Evolutionary conservation across 2,888 invertebrate species (phyloP).

Genomic region (Eupsilia transversa): DNA sequence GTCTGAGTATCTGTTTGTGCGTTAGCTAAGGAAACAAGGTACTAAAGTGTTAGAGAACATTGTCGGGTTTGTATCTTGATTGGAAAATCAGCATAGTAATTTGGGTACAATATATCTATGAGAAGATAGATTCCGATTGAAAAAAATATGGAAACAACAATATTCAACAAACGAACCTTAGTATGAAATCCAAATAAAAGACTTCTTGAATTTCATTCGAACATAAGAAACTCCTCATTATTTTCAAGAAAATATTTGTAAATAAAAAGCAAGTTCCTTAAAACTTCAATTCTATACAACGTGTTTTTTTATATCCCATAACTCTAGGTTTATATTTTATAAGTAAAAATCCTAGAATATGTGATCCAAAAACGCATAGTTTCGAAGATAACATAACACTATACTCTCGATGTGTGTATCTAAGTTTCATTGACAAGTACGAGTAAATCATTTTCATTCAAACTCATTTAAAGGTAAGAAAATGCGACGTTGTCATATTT

Average conservation of each 20-base stretch:
- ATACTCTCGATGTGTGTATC: too few relatives aligned
- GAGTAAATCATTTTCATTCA: too few relatives aligned
- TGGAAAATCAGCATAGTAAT: slow-evolving; percentile 48
- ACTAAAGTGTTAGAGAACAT: slow-evolving; percentile 12
- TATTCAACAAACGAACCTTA: not conserved
- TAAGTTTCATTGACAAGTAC: too few relatives aligned
- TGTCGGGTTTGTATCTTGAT: slow-evolving; percentile 21
- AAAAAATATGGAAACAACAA: not conserved
- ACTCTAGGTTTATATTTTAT: too few relatives aligned
- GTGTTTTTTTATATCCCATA: too few relatives aligned
- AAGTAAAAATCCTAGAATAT: too few relatives aligned
- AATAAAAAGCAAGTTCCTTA: not conserved
- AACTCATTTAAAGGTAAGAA: too few relatives aligned
- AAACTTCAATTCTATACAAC: not conserved
- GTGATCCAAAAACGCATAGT: too few relatives aligned
- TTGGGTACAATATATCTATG: not conserved
- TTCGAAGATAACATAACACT: too few relatives aligned
- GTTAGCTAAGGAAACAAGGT: slow-evolving; percentile 19
- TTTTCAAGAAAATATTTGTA: not conserved
- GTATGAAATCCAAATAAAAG: not conserved
- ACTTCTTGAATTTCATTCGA: not conserved
- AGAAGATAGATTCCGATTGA: not conserved
- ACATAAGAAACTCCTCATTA: too few relatives aligned
- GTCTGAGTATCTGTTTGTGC: slow-evolving; percentile 22
- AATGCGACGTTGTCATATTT: too few relatives aligned